A percentile compares a stretch with the other conserved stretches of the same genome.
These are phyloP conservation scores for Drosophila santomea DNA, from an alignment of 1,140 invertebrate species.

Conservation along the genomic window DNA sequence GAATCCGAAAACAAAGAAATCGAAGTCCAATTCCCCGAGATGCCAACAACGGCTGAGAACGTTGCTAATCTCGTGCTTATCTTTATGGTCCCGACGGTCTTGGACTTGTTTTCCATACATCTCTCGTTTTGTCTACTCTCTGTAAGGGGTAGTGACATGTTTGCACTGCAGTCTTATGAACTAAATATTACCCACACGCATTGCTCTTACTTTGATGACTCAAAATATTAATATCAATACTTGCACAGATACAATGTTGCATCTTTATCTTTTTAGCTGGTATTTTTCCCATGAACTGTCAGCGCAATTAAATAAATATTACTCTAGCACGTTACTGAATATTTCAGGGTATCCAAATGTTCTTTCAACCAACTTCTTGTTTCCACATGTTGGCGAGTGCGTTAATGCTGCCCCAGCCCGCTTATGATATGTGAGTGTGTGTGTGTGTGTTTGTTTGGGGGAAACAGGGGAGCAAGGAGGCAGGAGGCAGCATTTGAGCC, in stretches of 20 bases:
- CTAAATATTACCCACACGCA: too few relatives aligned
- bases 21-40: conserved; percentile 20
- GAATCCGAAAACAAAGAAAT: conserved; percentile 46
- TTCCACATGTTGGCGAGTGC: conserved; percentile 23
- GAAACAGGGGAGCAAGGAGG: background rate
- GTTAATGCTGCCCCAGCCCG: conserved; percentile 51
- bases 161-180: background rate
- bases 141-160: background rate
- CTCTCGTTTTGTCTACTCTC: conserved; percentile 6
- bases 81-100: conserved; percentile 76
- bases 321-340: background rate
- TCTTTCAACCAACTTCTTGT: background rate
- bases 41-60: conserved; percentile 24
- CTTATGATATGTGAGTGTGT: conserved; percentile 39
- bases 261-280: too few relatives aligned
- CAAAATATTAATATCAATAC: too few relatives aligned
- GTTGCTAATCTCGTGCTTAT: conserved; percentile 76
- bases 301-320: too few relatives aligned
- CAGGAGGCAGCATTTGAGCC: conserved; percentile 62
- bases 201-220: too few relatives aligned
- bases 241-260: too few relatives aligned
- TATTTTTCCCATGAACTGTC: too few relatives aligned
- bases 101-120: conserved; percentile 62
- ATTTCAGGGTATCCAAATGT: background rate
- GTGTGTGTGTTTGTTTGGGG: background rate